Base-by-base conservation (phyloP, 2,888 invertebrate species). In the Drosophila kuntzei region DNA sequence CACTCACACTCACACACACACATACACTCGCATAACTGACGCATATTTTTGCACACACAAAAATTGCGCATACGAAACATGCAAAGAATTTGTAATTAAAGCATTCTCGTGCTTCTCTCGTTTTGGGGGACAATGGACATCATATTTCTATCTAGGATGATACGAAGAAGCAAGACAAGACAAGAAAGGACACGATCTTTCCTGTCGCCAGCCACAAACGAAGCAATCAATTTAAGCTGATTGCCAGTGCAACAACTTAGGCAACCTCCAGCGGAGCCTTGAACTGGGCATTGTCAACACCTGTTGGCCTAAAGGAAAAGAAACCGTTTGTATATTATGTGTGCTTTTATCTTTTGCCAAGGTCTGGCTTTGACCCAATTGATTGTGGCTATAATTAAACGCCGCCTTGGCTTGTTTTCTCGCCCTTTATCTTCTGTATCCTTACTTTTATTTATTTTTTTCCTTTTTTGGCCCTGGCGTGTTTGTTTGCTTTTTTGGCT, bases 61-160 rank as follows among this genome's bases (percentile, higher is more conserved):
- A 67, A 60, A 71, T 66, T 73, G 41, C 57, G 39, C 55, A 73
- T 50, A 65, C 60, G 44, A 46, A 70, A 59, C 66, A 74, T 77
- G 67, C 67, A 47, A 70, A 61, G 86, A 82, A 85, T 89, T 87
- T 74, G 86, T 79, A 85, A 89, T 85, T 85, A 85, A 89, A 88
- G 71, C 71, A 76, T 74, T 73, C 67, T 61, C 60, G 27, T 16
- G 34, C n/a, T 20, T 11, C n/a, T 29, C 41, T 43, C 16, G 36
- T 18, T 25, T 7, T 57, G 22, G 6, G 11, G 39, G 9, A 14
- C 5, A 39, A 8, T 14, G 5, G 22, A 9, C 27, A 41, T 51
- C 20, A 36, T 41, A 39, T 29, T 34, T 55, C n/a, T 8, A 14
- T 47, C 20, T 9, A 12, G n/a, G 3, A 34, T 39, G 9, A 29